These are phyloP conservation scores for Lethenteron reissneri DNA, from an alignment of 2,113 vertebrate genomes.

Conservation along the genomic window DNA sequence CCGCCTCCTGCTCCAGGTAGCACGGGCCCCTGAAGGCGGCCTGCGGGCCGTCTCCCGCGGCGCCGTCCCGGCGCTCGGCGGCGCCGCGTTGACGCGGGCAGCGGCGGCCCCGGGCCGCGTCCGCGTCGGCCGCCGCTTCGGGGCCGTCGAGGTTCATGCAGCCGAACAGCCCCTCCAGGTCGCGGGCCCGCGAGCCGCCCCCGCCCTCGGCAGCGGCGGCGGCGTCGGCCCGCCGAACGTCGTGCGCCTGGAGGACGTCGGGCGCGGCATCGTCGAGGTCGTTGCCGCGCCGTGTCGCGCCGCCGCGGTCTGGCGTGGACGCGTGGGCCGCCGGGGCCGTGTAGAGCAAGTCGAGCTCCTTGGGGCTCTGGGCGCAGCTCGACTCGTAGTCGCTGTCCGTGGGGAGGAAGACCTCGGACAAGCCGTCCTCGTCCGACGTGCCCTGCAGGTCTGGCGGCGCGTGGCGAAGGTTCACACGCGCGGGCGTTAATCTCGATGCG, in stretches of 20 bases:
- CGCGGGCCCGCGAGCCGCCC: slow-evolving; percentile 31
- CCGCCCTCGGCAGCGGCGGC: neutral
- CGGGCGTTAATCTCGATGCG: no score
- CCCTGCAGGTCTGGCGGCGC: slow-evolving; percentile 28
- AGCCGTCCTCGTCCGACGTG: slow-evolving; percentile 51
- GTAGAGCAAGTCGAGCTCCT: slow-evolving; percentile 46
- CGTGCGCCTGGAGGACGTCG: slow-evolving; percentile 41
- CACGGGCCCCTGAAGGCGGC: no score
- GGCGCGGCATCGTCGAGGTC: slow-evolving; percentile 31
- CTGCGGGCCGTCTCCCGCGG: slow-evolving; percentile 11
- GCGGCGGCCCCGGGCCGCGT: slow-evolving; percentile 63
- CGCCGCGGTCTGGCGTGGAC: no score
- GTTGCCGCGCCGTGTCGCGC: slow-evolving; percentile 11
- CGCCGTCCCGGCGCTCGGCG: slow-evolving; percentile 22
- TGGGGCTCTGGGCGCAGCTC: slow-evolving; percentile 48
- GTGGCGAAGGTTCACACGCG: no score
- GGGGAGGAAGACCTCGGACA: slow-evolving; percentile 60
- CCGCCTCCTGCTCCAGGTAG: no score
- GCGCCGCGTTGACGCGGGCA: slow-evolving; percentile 40
- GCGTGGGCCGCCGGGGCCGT: slow-evolving; percentile 9
- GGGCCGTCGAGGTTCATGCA: slow-evolving; percentile 62
- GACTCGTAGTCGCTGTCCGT: slow-evolving; percentile 60
- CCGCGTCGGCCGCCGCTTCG: slow-evolving; percentile 58
- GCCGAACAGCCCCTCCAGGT: slow-evolving; percentile 58
- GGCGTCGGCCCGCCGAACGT: slow-evolving; percentile 15